These are phyloP conservation scores for Heliocidaris tuberculata DNA, from an alignment of 35 echinoderm and acorn worm species.

Conservation along the genomic window DNA sequence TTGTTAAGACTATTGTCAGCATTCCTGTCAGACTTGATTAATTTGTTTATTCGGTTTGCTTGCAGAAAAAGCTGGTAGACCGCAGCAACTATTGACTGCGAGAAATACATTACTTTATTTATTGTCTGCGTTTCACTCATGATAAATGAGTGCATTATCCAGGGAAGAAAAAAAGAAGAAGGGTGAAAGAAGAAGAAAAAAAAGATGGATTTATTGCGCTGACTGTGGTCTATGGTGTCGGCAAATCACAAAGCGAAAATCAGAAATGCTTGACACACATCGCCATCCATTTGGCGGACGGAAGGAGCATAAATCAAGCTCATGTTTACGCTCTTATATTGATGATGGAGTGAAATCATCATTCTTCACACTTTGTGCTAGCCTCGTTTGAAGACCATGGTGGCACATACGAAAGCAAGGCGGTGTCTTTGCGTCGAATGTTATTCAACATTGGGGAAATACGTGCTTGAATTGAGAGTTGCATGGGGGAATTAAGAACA, in stretches of 20 bases:
- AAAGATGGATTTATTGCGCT: slow-evolving; percentile 7
- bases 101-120: slow-evolving; percentile 1
- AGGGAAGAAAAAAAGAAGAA: neutral
- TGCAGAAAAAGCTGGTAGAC: neutral
- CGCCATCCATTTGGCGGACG: slow-evolving; percentile 14
- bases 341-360: slow-evolving; percentile 5
- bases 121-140: neutral
- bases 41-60: slow-evolving; percentile 11
- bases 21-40: neutral
- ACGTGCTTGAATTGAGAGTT: neutral
- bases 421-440: neutral
- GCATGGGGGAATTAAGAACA: too few species aligned
- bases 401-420: neutral
- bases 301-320: slow-evolving; percentile 1
- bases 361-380: slow-evolving; percentile 16
- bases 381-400: neutral
- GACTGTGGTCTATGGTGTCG: slow-evolving; percentile 28
- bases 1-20: neutral
- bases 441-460: neutral
- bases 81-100: neutral
- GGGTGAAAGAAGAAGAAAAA: neutral
- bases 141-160: slow-evolving; percentile 10
- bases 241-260: slow-evolving; percentile 35
- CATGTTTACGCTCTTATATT: neutral
- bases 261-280: slow-evolving; percentile 43